Conservation (phyloP, 2,797 vertebrate species). For the Decapterus maruadsi region DNA sequence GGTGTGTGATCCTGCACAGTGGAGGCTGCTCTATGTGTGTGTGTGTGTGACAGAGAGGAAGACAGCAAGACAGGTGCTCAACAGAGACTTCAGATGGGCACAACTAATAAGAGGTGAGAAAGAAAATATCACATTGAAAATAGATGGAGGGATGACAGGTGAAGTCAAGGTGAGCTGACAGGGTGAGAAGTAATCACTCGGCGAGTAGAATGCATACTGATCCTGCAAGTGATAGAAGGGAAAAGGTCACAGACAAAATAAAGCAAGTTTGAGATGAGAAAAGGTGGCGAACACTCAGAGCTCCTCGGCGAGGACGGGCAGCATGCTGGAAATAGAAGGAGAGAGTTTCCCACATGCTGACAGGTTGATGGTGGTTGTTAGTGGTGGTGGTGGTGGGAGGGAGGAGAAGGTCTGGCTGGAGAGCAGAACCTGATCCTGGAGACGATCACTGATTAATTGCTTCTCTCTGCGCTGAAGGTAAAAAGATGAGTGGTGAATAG, state of each 20-base stretch:
- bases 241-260: conserved; percentile 75
- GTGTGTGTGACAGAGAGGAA: conserved; percentile 27
- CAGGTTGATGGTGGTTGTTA: conserved; percentile 34
- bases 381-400: background rate
- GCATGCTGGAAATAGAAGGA: conserved; percentile 17
- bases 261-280: conserved; percentile 63
- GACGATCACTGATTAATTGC: conserved; percentile 35
- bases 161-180: conserved; percentile 85
- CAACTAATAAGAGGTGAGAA: conserved; percentile 79
- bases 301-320: conserved; percentile 22
- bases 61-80: conserved; percentile 47
- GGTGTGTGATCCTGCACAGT: background rate
- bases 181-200: conserved; percentile 86
- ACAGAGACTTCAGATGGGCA: conserved; percentile 71
- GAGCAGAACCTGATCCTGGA: background rate
- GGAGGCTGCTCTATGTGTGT: no score
- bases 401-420: conserved; percentile 11
- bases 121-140: conserved; percentile 78
- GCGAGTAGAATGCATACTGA: conserved; percentile 77
- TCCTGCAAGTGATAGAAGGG: conserved; percentile 65
- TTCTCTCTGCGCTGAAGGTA: conserved; percentile 21
- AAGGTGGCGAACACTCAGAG: conserved; percentile 47
- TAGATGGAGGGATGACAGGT: conserved; percentile 86
- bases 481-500: conserved; percentile 7
- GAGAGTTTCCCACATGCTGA: conserved; percentile 30